Conservation (phyloP, 2,888 invertebrate species). For the Scaptomyza caliginosa region DNA sequence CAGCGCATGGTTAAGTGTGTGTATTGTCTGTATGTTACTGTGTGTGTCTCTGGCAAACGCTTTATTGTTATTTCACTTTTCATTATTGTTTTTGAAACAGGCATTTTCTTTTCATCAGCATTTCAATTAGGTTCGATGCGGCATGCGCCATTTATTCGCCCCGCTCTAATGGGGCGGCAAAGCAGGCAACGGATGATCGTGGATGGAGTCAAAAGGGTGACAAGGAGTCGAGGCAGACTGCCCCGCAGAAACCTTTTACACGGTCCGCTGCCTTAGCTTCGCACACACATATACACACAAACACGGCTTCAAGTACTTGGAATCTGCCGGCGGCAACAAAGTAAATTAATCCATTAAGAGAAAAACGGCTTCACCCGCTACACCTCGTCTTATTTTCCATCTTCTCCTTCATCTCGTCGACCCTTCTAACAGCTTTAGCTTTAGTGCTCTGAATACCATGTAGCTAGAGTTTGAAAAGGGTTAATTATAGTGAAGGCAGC, state of each 20-base stretch:
- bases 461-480: background rate
- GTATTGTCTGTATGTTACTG: conserved; percentile 15
- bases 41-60: conserved; percentile 53
- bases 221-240: conserved; percentile 31
- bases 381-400: background rate
- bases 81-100: conserved; percentile 75
- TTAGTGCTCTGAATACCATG: conserved; percentile 9
- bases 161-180: conserved; percentile 34
- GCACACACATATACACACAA: background rate
- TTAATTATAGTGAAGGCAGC: background rate
- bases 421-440: conserved; percentile 31
- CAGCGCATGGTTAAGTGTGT: conserved; percentile 39
- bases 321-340: conserved; percentile 63
- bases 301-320: conserved; percentile 55
- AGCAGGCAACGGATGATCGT: conserved; percentile 19
- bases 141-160: conserved; percentile 57
- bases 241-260: conserved; percentile 77
- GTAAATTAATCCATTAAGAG: conserved; percentile 76
- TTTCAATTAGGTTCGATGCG: conserved; percentile 73
- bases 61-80: conserved; percentile 72
- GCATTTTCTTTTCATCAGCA: conserved; percentile 74
- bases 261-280: conserved; percentile 54
- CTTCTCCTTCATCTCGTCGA: background rate
- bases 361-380: background rate
- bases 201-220: background rate